Percentiles rank a stretch among this genome's conserved stretches.
Conservation (phyloP, 1,140 invertebrate genomes). For the Melipona quadrifasciata region DNA sequence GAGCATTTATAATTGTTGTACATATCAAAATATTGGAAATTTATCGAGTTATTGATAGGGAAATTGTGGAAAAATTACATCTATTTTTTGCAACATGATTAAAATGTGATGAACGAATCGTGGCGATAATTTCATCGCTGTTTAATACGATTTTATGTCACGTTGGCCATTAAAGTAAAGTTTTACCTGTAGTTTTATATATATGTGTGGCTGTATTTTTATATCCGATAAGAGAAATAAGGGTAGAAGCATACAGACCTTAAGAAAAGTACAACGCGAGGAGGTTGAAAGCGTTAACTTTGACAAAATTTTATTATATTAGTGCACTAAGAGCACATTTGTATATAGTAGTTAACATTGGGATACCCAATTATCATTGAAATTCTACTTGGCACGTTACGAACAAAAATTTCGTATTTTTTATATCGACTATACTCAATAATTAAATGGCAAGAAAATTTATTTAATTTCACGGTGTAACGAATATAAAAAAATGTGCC, state of each 20-base stretch:
- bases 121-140: conserved; percentile 30
- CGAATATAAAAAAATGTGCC: neutral
- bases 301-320: conserved; percentile 12
- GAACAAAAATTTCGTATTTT: neutral
- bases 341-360: conserved; percentile 20
- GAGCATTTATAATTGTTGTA: conserved; percentile 16
- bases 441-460: neutral
- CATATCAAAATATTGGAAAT: neutral
- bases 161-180: neutral
- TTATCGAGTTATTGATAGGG: neutral
- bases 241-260: neutral
- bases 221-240: neutral
- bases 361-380: neutral
- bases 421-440: neutral
- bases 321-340: neutral
- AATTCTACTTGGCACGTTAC: neutral
- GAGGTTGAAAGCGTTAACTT: neutral
- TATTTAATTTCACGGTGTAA: neutral
- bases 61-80: neutral
- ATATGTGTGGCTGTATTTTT: neutral
- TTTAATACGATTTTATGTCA: neutral
- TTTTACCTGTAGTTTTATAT: neutral
- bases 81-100: too few relatives aligned
- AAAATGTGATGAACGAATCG: neutral
- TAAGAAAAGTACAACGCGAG: conserved; percentile 32